Percentiles rank a stretch among this genome's conserved stretches.
phyloP scores from a whole-genome alignment of 2,797 vertebrate genomes.

The Enoplosus armatus region DNA sequence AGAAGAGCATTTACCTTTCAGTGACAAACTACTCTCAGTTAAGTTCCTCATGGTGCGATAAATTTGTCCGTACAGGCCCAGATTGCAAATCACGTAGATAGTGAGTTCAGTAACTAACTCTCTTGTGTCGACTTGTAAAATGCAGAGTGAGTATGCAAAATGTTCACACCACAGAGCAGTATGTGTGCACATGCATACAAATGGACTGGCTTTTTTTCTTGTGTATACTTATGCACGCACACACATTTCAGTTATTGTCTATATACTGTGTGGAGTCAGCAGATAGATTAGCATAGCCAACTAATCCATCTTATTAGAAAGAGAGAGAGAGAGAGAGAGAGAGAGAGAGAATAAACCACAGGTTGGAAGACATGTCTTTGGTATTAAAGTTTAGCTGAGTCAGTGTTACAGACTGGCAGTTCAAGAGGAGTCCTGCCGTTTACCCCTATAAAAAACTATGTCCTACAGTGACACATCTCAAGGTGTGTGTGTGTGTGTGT shows the following conservation, averaged over 20 bases:
- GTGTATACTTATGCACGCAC: slow-evolving; percentile 23
- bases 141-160: slow-evolving; percentile 57
- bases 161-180: slow-evolving; percentile 37
- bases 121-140: slow-evolving; percentile 45
- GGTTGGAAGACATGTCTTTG: slow-evolving; percentile 61
- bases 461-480: slow-evolving; percentile 47
- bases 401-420: slow-evolving; percentile 63
- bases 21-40: slow-evolving; percentile 35
- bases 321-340: slow-evolving; percentile 18
- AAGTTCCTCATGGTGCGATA: slow-evolving; percentile 34
- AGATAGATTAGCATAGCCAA: slow-evolving; percentile 72
- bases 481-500: slow-evolving; percentile 31
- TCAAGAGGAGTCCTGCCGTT: slow-evolving; percentile 55
- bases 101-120: slow-evolving; percentile 49
- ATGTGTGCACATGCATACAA: slow-evolving; percentile 37
- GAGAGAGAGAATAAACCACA: slow-evolving; percentile 41
- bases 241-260: slow-evolving; percentile 57
- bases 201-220: slow-evolving; percentile 26
- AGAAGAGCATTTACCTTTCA: slow-evolving; percentile 30
- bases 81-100: slow-evolving; percentile 32
- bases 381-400: slow-evolving; percentile 75
- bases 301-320: slow-evolving; percentile 75
- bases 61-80: slow-evolving; percentile 23
- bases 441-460: slow-evolving; percentile 48
- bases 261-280: slow-evolving; percentile 67